Percentiles rank a stretch among this genome's conserved stretches.
Conservation (phyloP, 2,113 vertebrate species). For the Pelmatolapia mariae region DNA sequence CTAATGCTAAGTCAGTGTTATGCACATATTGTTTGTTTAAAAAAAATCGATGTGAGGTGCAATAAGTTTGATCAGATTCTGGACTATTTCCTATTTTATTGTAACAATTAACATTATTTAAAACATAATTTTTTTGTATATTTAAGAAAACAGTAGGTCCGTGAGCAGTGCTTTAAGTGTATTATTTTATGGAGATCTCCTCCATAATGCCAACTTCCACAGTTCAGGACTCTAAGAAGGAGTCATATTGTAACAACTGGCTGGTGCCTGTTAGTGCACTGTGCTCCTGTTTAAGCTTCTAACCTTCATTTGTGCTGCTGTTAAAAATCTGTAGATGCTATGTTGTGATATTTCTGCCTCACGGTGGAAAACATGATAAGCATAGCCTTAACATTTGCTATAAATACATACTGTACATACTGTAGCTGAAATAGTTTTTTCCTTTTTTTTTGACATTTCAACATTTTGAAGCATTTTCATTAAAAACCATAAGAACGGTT, state of each 20-base stretch:
- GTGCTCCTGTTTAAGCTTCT: not conserved
- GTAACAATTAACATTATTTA: not conserved
- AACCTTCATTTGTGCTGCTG: conserved; percentile 27
- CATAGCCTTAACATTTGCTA: not conserved
- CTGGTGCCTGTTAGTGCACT: conserved; percentile 27
- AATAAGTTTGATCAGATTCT: conserved; percentile 30
- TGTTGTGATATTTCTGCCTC: not conserved
- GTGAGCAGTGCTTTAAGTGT: not conserved
- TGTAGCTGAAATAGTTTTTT: not conserved
- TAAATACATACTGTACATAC: not conserved
- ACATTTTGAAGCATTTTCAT: conserved; percentile 12
- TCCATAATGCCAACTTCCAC: conserved; percentile 40
- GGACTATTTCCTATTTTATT: not conserved
- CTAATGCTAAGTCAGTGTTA: conserved; percentile 53
- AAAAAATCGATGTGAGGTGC: conserved; percentile 14
- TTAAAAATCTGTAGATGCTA: not conserved
- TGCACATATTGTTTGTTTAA: conserved; percentile 40
- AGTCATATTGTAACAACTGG: not conserved
- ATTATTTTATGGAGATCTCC: not conserved
- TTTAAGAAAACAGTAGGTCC: not conserved
- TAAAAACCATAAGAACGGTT: not conserved
- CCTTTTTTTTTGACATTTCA: not conserved
- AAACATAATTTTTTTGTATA: not conserved
- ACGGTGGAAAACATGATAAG: not conserved
- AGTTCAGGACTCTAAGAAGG: not conserved